Base-by-base conservation (phyloP, 2,113 vertebrate species). In the Xenopus borealis region DNA sequence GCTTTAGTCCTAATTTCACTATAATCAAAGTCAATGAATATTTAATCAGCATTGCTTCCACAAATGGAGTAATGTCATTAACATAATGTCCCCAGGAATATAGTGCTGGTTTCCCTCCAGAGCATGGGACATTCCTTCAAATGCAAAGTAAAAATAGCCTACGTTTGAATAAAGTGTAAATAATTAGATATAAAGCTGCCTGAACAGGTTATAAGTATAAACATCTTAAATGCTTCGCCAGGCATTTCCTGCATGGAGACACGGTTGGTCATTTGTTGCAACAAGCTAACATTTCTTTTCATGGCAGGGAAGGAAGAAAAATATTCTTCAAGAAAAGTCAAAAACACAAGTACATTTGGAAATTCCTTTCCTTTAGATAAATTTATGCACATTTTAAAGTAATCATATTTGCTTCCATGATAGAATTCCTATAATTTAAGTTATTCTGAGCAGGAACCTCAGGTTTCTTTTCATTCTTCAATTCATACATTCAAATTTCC, bases 11-110 rank as follows among this genome's bases (percentile, higher is more conserved):
- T 94, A 91, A 93, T 95, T 94, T 94, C 91, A 90, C 90, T 89
- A 91, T 93, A 94, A 95, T 93, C 93, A 93, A 94, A 91, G 90
- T 86, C 90, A 89, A 94, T 95, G 91, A 95, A 95, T 95, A 94
- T 94, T 95, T 94, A 93, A 95, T 94, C 91, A 91, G 91, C 83
- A 88, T 87, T 87, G 89, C 91, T 92, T 92, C 91, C 91, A 94
- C 90, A 92, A 92, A 91, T 90, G 86, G 85, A 91, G 93, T 95
- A 94, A 94, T 89, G 82, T 87, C 89, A 94, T 95, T 94, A 94
- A 91, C 83, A 89, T 92, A 95, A 95, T 93, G 92, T 92, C 90
- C 87, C 83, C 84, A 83, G 91, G 86, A 89, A 85, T 88, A 89
- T 86, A 85, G 71, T 82, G 84, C 87, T 53, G 81, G 88, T 90